Percentiles rank a stretch among this genome's conserved stretches.
Conservation (phyloP, 2,888 invertebrate genomes). For the Rhyacophila evoluta region DNA sequence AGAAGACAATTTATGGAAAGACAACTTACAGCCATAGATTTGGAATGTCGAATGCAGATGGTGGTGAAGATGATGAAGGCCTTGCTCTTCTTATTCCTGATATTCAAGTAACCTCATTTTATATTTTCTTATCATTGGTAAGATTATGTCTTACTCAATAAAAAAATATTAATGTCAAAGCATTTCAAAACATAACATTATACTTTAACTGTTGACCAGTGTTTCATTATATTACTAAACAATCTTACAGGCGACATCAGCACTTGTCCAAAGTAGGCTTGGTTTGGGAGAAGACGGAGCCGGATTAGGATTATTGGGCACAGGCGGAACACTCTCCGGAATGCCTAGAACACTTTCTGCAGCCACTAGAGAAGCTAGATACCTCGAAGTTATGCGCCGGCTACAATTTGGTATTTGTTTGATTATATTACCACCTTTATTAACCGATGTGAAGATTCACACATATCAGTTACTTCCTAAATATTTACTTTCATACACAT, state of each 20-base stretch:
- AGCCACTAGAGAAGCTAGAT: constrained; percentile 70
- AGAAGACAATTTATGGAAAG: constrained; percentile 72
- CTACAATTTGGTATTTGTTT: constrained; percentile 92
- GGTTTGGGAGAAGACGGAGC: constrained; percentile 59
- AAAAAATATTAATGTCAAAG: no score
- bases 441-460: no score
- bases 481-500: no score
- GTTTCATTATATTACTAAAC: no score
- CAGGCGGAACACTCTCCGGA: constrained; percentile 61
- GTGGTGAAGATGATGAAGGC: constrained; percentile 90
- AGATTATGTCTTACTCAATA: no score
- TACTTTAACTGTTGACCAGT: no score
- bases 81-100: constrained; percentile 90
- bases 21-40: constrained; percentile 70
- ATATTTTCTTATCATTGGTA: no score
- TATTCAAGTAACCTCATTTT: constrained; percentile 73
- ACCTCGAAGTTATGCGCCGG: constrained; percentile 88
- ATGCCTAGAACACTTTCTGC: constrained; percentile 60
- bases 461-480: no score
- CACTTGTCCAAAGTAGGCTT: constrained; percentile 57
- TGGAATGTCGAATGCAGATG: constrained; percentile 66
- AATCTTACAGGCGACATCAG: constrained; percentile 68
- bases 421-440: no score
- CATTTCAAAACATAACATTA: no score
- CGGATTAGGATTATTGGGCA: constrained; percentile 55